Conservation (phyloP, 2,113 vertebrate species). For the Neopipo cinnamomea region DNA sequence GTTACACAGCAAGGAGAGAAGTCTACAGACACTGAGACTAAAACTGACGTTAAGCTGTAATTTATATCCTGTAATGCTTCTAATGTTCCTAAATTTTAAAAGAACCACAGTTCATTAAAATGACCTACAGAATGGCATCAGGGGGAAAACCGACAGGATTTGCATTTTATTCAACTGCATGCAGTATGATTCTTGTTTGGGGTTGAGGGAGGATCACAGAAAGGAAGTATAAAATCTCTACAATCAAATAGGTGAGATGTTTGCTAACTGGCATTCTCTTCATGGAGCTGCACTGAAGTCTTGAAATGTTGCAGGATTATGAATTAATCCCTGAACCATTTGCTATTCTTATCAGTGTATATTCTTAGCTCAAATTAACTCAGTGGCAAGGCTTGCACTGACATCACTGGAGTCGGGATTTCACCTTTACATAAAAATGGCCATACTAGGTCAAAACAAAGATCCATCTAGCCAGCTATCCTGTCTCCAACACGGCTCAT, state of each 20-base stretch:
- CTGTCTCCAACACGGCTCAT: neutral
- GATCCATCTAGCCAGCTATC: neutral
- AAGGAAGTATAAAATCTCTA: conserved; percentile 44
- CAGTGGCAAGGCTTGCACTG: conserved; percentile 28
- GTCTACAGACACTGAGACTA: conserved; percentile 27
- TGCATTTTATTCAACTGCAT: conserved; percentile 58
- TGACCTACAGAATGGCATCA: conserved; percentile 43
- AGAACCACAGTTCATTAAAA: conserved; percentile 60
- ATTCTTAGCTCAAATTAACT: conserved; percentile 51
- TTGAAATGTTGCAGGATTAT: conserved; percentile 63
- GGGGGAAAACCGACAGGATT: conserved; percentile 43
- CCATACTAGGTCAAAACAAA: conserved; percentile 13
- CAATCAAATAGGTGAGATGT: conserved; percentile 26
- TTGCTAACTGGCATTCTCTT: conserved; percentile 18
- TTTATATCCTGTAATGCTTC: conserved; percentile 60
- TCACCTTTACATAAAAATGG: conserved; percentile 38
- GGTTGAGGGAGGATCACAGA: conserved; percentile 23
- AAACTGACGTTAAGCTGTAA: conserved; percentile 58
- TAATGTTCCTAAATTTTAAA: conserved; percentile 54
- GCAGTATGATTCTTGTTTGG: neutral
- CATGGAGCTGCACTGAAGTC: neutral
- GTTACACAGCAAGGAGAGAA: neutral
- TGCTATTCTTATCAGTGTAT: neutral
- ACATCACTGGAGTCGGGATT: neutral
- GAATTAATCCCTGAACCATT: conserved; percentile 57